Evolutionary conservation across 2,888 invertebrate species (phyloP).

Genomic region (Drosophila longiperda): DNA sequence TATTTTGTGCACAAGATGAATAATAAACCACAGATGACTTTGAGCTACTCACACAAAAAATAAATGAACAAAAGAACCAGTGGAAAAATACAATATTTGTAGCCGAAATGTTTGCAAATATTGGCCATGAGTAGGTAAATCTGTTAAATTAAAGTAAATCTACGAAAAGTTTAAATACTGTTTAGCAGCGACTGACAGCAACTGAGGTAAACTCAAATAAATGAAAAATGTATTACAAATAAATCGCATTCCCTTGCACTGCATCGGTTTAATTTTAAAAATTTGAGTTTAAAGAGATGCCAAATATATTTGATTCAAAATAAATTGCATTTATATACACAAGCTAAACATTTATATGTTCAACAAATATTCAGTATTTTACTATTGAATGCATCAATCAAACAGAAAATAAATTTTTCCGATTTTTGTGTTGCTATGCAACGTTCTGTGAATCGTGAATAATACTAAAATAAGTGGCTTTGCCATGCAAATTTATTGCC

Average conservation of each 20-base stretch:
- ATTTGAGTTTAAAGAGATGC: neutral
- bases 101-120: constrained; percentile 3
- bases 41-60: constrained; percentile 1
- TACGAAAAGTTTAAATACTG: neutral
- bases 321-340: neutral
- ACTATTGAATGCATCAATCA: constrained; percentile 11
- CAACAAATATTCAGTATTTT: neutral
- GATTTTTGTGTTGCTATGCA: constrained; percentile 2
- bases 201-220: neutral
- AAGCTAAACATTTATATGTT: neutral
- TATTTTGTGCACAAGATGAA: constrained; percentile 21
- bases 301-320: neutral
- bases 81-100: constrained; percentile 10
- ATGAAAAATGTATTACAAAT: neutral
- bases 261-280: neutral
- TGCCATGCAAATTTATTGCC: constrained; percentile 65
- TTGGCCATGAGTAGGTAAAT: constrained; percentile 8
- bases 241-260: neutral
- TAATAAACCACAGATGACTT: constrained; percentile 45
- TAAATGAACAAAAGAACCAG: constrained; percentile 21
- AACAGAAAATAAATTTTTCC: constrained; percentile 16
- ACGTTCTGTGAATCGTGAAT: constrained; percentile 55
- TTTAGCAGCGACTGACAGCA: neutral
- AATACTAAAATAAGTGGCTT: constrained; percentile 58
- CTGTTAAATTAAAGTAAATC: neutral